phyloP scores from a whole-genome alignment of 1,140 invertebrate species.

The Vanessa atalanta region DNA sequence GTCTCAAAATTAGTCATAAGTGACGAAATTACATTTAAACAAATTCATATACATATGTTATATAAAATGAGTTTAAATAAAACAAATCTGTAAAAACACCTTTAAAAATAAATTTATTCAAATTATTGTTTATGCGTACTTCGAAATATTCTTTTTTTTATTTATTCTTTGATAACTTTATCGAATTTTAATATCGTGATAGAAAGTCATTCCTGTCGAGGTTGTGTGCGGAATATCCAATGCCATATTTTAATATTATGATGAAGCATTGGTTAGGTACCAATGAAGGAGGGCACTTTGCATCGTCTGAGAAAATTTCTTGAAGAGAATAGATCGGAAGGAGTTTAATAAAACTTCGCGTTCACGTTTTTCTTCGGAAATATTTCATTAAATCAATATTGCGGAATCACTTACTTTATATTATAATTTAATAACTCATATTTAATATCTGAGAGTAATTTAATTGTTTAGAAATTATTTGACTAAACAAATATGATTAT shows the following conservation, averaged over 20 bases:
- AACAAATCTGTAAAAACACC: too few relatives aligned
- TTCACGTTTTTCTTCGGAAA: conserved; percentile 16
- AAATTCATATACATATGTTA: too few relatives aligned
- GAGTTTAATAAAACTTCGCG: conserved; percentile 34
- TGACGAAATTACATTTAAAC: too few relatives aligned
- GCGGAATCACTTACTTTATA: not conserved
- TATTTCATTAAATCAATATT: conserved; percentile 34
- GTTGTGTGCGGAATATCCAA: conserved; percentile 25
- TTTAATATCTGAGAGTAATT: too few relatives aligned
- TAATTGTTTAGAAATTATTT: too few relatives aligned
- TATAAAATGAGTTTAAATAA: too few relatives aligned
- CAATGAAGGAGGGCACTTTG: conserved; percentile 36
- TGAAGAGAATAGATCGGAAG: conserved; percentile 31
- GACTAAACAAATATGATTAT: too few relatives aligned
- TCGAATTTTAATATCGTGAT: conserved; percentile 12
- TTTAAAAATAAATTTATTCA: not conserved
- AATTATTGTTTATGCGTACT: not conserved
- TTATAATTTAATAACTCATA: too few relatives aligned
- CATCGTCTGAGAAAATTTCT: conserved; percentile 26
- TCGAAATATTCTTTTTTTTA: not conserved
- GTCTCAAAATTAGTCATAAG: too few relatives aligned
- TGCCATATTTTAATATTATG: conserved; percentile 40
- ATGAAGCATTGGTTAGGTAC: conserved; percentile 28
- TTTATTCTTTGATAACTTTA: conserved; percentile 9
- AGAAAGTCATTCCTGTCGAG: conserved; percentile 16